A percentile compares a stretch with the other conserved stretches of the same genome.
phyloP scores from a whole-genome alignment of 1,140 invertebrate species.

The Cryptotermes secundus region DNA sequence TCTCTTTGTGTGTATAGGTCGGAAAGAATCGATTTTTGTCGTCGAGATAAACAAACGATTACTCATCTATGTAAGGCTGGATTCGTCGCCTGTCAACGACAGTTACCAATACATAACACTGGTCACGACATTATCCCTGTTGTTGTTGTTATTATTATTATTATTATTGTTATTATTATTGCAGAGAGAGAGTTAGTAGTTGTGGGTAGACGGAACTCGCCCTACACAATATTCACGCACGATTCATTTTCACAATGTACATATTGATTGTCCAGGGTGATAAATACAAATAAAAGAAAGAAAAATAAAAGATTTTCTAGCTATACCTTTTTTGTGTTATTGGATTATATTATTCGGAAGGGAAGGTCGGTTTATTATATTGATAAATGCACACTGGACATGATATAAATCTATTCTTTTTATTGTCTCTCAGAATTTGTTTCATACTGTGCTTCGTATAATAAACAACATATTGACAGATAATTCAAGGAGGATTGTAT shows the following conservation, averaged over 20 bases:
- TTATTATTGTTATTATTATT: not conserved
- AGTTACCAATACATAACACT: constrained; percentile 17
- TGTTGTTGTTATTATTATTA: not conserved
- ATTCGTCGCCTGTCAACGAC: constrained; percentile 9
- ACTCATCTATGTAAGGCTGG: constrained; percentile 12
- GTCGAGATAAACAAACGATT: constrained; percentile 3
- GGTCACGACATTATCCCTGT: not conserved
- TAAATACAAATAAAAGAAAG: not conserved
- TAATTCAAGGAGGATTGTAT: too few species aligned
- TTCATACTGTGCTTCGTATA: too few species aligned
- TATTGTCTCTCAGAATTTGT: too few species aligned
- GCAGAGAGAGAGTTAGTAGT: not conserved
- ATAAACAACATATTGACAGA: too few species aligned
- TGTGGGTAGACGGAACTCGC: not conserved
- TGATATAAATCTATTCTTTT: not conserved
- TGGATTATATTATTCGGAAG: constrained; percentile 1
- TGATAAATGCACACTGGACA: not conserved
- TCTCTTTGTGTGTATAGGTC: not conserved
- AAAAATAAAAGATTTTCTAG: not conserved
- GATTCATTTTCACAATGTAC: constrained; percentile 4
- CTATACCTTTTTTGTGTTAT: not conserved
- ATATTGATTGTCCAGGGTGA: not conserved
- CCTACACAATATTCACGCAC: not conserved
- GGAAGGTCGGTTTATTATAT: constrained; percentile 19
- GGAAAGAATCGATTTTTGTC: constrained; percentile 2